Percentiles rank a stretch among this genome's conserved stretches.
phyloP scores from a whole-genome alignment of 2,888 invertebrate species.

The Steinernema carpocapsae region DNA sequence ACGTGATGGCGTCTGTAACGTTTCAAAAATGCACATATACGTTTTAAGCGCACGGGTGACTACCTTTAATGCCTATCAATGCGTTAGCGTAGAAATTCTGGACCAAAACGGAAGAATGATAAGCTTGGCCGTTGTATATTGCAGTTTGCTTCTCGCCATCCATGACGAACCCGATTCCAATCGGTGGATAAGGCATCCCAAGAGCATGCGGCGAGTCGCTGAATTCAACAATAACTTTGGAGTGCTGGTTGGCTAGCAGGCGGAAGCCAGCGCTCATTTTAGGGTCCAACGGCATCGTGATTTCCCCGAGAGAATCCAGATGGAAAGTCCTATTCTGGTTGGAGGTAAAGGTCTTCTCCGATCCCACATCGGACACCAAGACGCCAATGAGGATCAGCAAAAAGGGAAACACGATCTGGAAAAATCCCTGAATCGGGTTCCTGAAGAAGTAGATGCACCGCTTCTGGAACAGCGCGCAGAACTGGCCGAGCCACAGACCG shows the following conservation, averaged over 20 bases:
- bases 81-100: slow-evolving; percentile 47
- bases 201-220: not conserved
- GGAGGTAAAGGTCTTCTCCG: not conserved
- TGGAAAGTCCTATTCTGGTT: not conserved
- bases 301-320: slow-evolving; percentile 12
- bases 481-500: slow-evolving; percentile 20
- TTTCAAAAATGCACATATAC: not conserved
- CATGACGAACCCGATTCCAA: slow-evolving; percentile 6
- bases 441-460: slow-evolving; percentile 37
- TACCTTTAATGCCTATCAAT: slow-evolving; percentile 35
- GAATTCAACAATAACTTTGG: not conserved
- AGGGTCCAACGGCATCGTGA: not conserved
- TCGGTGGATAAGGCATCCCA: slow-evolving; percentile 12
- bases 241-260: not conserved
- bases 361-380: not conserved
- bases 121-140: slow-evolving; percentile 50
- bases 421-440: slow-evolving; percentile 34
- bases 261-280: too few species aligned
- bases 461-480: slow-evolving; percentile 38
- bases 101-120: slow-evolving; percentile 45
- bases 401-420: slow-evolving; percentile 31
- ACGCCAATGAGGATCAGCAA: not conserved
- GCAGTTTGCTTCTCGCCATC: not conserved
- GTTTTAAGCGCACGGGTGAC: too few species aligned
- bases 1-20: slow-evolving; percentile 7